Evolutionary conservation across 2,113 vertebrate genomes (phyloP), one percentile per base, ranked within the genome.

Genomic region (Atrichornis clamosus): DNA sequence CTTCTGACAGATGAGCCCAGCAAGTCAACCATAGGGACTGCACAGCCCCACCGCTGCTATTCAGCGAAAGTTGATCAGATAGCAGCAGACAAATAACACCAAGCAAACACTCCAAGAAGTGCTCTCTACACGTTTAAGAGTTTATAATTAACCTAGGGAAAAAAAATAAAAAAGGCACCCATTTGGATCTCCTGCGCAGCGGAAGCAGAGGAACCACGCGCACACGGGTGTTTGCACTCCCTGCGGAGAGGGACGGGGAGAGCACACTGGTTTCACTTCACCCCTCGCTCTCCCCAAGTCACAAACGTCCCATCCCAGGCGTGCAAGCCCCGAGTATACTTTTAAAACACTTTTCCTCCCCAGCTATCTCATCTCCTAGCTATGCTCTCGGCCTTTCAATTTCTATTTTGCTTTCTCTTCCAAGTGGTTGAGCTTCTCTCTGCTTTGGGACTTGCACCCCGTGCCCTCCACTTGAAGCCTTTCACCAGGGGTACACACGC

Each of bases 41-140:
- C 62, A 41, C 65, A 89, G 84, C 63, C 88, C n/a, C 50, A 39
- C 67, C 1, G 5, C 60, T 63, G 84, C 94, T 82, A 67, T 92
- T 92, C 84, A 95, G 94, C 3, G 69, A 96, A 96, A 96, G 93
- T 63, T 89, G 94, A 97, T 96, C 97, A 97, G 95, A 96, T 87
- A 93, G 93, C 81, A 93, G 82, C 78, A 68, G 90, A 92, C 84
- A 87, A 97, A 91, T 87, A 94, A 82, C 2, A 18, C 94, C 83
- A 46, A 80, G 94, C 83, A 88, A 96, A 95, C 92, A 96, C 78
- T 52, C 76, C 10, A 13, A 91, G 50, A 93, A 84, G 87, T 7
- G 35, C 86, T 47, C 86, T 92, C 81, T 95, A 76, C 69, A 44
- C 46, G 32, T 94, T 86, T 42, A 56, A 83, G 88, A 84, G 92